Base-by-base conservation (phyloP, 2,888 invertebrate species). In the Apamea monoglypha region DNA sequence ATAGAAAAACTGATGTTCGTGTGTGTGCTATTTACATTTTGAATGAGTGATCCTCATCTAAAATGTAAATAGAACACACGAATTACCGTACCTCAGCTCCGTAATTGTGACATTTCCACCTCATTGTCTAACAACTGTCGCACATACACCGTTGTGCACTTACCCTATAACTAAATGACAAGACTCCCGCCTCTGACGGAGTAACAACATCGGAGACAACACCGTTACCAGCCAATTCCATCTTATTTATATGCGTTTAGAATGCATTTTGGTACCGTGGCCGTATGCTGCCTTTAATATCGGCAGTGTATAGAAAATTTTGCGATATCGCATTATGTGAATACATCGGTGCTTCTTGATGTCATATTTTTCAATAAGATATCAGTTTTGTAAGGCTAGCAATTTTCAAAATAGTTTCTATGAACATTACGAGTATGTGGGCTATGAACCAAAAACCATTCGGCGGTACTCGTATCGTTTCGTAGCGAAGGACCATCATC, bases 141-240 rank as follows among this genome's bases (percentile, higher is more conserved):
- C 75, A 44, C 47, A 29, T 69, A 85, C 85, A 82, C 16, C 68
- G 72, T 76, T 90, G 74, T 88, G 82, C 82, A 85, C 89, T 82
- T 79, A 83, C 80, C 85, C 73, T 87, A 71, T 81, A 80, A 67
- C 50, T 63, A 53, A 80, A 82, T 74, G 83, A 82, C 74, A 73
- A 68, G 77, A 64, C 47, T 66, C 25, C 56, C 36, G 74, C 66
- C 67, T 76, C 59, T 74, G 71, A 71, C 56, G 29, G 68, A 81
- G 75, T 89, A 77, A 81, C 80, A 87, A 80, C 84, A 83, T 84
- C 81, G 76, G 74, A 66, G 82, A 84, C 81, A 77, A 81, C 69
- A 82, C 76, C 86, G 90, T 90, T 86, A 90, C 79, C 74, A 84
- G 67, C 76, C 85, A 85, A 88, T 91, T 89, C 80, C 70, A 50